These are phyloP conservation scores for Ferdinandea cuprea DNA, from an alignment of 2,888 invertebrate genomes.

Conservation along the genomic window DNA sequence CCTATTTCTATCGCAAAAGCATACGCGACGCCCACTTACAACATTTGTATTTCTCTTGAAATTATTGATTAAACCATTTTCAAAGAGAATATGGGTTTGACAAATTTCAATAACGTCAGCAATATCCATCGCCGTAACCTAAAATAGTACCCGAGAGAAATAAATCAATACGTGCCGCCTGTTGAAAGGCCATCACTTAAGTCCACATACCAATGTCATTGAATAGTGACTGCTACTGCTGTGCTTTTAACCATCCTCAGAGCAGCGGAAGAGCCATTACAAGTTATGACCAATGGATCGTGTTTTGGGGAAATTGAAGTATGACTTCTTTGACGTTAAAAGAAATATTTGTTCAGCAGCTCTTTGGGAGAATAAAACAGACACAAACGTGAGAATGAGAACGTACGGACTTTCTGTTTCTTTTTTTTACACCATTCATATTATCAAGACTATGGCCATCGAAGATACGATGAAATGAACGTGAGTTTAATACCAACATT, in stretches of 20 bases:
- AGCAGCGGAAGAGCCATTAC: constrained; percentile 8
- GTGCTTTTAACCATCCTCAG: not conserved
- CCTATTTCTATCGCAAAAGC: no score
- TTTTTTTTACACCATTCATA: not conserved
- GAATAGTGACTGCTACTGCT: not conserved
- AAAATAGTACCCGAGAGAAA: not conserved
- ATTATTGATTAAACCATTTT: not conserved
- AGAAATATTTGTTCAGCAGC: not conserved
- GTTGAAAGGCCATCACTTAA: not conserved
- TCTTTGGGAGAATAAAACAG: not conserved
- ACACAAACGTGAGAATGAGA: not conserved
- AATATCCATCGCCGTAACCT: not conserved
- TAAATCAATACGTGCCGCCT: constrained; percentile 8
- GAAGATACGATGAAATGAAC: not conserved
- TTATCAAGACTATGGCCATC: not conserved
- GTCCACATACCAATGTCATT: not conserved
- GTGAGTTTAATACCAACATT: no score
- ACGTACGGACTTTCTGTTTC: no score
- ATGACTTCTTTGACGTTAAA: constrained; percentile 1
- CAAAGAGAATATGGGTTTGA: not conserved
- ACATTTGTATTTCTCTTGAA: no score
- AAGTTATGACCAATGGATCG: constrained; percentile 34
- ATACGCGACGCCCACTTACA: no score
- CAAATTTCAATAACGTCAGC: constrained; percentile 8
- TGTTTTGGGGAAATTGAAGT: constrained; percentile 15